Conservation (phyloP, 2,888 invertebrate genomes). For the Augochlorella aurata region DNA sequence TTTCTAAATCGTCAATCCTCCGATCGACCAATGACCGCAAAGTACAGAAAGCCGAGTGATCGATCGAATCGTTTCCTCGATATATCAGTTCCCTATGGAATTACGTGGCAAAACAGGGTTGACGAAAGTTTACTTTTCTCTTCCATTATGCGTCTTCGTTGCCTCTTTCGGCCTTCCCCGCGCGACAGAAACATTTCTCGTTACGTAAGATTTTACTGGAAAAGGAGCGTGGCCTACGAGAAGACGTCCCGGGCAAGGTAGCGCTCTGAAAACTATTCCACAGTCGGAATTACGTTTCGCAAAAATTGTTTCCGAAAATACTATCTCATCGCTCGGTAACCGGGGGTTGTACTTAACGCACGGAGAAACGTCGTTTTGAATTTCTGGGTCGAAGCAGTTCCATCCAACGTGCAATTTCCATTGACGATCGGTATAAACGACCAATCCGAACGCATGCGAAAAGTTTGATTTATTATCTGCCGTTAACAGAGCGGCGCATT, state of each 20-base stretch:
- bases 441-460: not conserved
- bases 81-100: not conserved
- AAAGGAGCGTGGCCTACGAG: slow-evolving; percentile 29
- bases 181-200: slow-evolving; percentile 26
- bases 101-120: not conserved
- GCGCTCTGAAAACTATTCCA: not conserved
- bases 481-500: not conserved
- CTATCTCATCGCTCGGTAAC: not conserved
- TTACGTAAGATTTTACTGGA: slow-evolving; percentile 10
- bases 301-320: not conserved
- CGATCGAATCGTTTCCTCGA: no score
- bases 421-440: not conserved
- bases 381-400: not conserved
- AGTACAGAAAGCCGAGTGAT: no score
- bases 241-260: slow-evolving; percentile 26
- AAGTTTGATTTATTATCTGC: not conserved
- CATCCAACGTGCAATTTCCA: slow-evolving; percentile 4
- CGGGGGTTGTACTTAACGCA: not conserved
- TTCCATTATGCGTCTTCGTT: slow-evolving; percentile 12
- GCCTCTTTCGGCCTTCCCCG: slow-evolving; percentile 24
- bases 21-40: no score
- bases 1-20: no score
- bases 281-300: not conserved
- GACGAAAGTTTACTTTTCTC: not conserved
- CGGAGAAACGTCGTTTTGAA: not conserved